Conservation (phyloP, 2,797 vertebrate species). For the Taeniopygia guttata region DNA sequence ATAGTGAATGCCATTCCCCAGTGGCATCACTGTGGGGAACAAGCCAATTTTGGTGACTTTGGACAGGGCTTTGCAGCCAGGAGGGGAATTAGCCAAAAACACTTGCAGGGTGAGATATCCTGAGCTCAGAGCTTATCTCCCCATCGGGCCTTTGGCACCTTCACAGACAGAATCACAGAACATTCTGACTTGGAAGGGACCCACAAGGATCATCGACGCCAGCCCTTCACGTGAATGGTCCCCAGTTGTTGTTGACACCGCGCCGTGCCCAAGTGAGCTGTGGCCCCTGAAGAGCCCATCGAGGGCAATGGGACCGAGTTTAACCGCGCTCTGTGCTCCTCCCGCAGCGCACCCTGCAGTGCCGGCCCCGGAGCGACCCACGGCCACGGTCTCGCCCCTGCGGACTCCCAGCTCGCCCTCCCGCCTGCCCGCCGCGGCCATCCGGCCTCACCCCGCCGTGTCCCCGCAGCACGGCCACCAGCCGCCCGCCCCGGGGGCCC, state of each 20-base stretch:
- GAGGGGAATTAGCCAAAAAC: neutral
- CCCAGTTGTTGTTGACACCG: neutral
- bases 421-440: conserved; percentile 81
- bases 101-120: neutral
- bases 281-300: neutral
- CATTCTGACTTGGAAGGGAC: neutral
- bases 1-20: neutral
- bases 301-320: neutral
- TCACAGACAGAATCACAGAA: neutral
- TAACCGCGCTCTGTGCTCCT: neutral
- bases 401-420: conserved; percentile 88
- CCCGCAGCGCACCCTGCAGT: conserved; percentile 69
- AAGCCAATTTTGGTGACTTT: neutral
- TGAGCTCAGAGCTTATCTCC: neutral
- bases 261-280: neutral
- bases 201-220: neutral
- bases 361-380: conserved; percentile 86
- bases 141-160: neutral
- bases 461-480: conserved; percentile 85
- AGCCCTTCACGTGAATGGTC: neutral
- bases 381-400: conserved; percentile 85
- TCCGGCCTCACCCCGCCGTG: conserved; percentile 82
- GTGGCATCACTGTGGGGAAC: neutral
- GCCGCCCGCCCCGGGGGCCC: conserved; percentile 52
- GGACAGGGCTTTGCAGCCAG: neutral